These are phyloP conservation scores for Sweltsa coloradensis DNA, from an alignment of 1,140 invertebrate species.

Conservation along the genomic window DNA sequence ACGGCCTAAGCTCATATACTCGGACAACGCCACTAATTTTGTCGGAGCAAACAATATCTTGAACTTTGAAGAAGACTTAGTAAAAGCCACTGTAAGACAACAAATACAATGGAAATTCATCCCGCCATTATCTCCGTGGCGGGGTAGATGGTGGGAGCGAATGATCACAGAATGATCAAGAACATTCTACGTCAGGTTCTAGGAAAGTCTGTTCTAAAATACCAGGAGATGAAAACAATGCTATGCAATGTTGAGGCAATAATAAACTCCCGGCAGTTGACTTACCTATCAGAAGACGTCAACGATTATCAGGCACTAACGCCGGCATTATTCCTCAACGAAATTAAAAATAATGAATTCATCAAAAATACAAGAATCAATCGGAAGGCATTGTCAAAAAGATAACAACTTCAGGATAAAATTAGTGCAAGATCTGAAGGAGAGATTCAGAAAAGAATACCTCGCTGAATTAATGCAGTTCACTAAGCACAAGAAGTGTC, in stretches of 20 bases:
- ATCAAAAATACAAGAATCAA: too few relatives aligned
- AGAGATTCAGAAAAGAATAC: too few relatives aligned
- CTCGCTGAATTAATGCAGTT: too few relatives aligned
- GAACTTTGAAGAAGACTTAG: slow-evolving; percentile 9
- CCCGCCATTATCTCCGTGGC: slow-evolving; percentile 27
- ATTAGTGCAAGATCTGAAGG: too few relatives aligned
- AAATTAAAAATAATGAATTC: too few relatives aligned
- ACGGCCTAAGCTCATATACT: slow-evolving; percentile 20
- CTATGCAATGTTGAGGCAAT: slow-evolving; percentile 23
- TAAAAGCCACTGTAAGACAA: slow-evolving; percentile 15
- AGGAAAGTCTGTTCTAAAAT: slow-evolving; percentile 18
- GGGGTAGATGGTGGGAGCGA: slow-evolving; percentile 29
- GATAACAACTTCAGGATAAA: too few relatives aligned
- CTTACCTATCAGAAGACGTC: slow-evolving; percentile 22
- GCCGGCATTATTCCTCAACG: slow-evolving; percentile 22
- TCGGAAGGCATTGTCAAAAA: too few relatives aligned
- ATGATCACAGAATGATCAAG: slow-evolving; percentile 28
- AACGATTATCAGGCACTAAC: slow-evolving; percentile 12
- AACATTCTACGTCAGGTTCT: slow-evolving; percentile 20
- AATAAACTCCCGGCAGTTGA: slow-evolving; percentile 26
- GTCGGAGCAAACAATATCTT: slow-evolving; percentile 18
- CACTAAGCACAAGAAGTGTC: too few relatives aligned
- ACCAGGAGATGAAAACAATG: slow-evolving; percentile 24
- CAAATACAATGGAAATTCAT: slow-evolving; percentile 27
- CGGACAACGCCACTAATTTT: slow-evolving; percentile 30